Percentiles rank a stretch among this genome's conserved stretches.
Evolutionary conservation across 1,140 invertebrate species (phyloP).

Genomic region (Diachasmimorpha longicaudata): DNA sequence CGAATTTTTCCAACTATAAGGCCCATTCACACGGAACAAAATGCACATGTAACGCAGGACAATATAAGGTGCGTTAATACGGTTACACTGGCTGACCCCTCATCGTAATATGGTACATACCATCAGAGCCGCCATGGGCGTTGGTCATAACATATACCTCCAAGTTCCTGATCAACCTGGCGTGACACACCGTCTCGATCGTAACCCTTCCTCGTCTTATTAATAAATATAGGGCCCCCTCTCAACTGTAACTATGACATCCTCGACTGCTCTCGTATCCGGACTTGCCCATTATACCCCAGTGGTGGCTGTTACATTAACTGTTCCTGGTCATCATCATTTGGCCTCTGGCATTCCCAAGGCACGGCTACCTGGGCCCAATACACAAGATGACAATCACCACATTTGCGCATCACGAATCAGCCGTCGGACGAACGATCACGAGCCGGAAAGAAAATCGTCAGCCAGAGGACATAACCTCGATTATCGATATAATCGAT

Average conservation of each 20-base stretch:
- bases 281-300: slow-evolving; percentile 48
- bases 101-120: not conserved
- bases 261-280: slow-evolving; percentile 54
- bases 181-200: slow-evolving; percentile 39
- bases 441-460: slow-evolving; percentile 23
- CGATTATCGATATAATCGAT: slow-evolving; percentile 20
- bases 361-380: not conserved
- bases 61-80: slow-evolving; percentile 5
- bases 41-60: not conserved
- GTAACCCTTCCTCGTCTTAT: slow-evolving; percentile 27
- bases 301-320: not conserved
- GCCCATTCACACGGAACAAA: not conserved
- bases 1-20: too few relatives aligned
- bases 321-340: not conserved
- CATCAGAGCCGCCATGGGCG: slow-evolving; percentile 32
- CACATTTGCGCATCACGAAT: not conserved
- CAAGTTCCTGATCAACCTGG: slow-evolving; percentile 39
- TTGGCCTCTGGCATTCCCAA: not conserved
- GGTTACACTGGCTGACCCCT: not conserved
- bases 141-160: slow-evolving; percentile 24
- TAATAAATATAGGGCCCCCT: slow-evolving; percentile 41
- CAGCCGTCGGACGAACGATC: not conserved
- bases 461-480: not conserved
- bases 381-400: not conserved
- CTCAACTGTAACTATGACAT: slow-evolving; percentile 39